Evolutionary conservation across 2,113 vertebrate genomes (phyloP).

Genomic region (Ardeotis arabs): DNA sequence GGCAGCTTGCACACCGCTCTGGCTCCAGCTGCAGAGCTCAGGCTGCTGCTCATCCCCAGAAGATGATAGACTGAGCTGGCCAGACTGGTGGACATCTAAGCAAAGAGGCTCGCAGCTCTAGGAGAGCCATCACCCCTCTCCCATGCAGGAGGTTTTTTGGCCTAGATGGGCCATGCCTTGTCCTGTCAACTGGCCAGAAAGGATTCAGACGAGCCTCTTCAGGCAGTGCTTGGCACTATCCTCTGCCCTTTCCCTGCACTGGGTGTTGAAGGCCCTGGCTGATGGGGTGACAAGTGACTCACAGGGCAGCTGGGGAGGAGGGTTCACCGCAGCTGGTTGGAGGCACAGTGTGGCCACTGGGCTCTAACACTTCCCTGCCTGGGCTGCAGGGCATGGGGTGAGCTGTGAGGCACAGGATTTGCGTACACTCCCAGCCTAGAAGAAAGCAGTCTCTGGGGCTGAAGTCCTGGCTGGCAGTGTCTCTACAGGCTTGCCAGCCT

Average conservation of each 20-base stretch:
- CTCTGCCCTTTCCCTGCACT: background rate
- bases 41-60: fast-evolving
- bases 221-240: background rate
- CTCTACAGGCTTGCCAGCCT: background rate
- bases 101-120: background rate
- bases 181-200: background rate
- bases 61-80: background rate
- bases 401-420: background rate
- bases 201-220: background rate
- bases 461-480: background rate
- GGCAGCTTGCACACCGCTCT: background rate
- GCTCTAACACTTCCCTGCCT: background rate
- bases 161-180: background rate
- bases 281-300: background rate
- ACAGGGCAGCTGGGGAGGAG: background rate
- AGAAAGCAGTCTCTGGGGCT: background rate
- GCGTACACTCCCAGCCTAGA: background rate
- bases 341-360: background rate
- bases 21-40: background rate
- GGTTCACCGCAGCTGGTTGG: background rate
- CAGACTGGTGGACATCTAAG: background rate
- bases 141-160: background rate
- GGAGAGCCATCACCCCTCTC: background rate
- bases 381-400: background rate
- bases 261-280: background rate